Conservation (phyloP, 2,888 invertebrate species). For the Amphipoea oculea region DNA sequence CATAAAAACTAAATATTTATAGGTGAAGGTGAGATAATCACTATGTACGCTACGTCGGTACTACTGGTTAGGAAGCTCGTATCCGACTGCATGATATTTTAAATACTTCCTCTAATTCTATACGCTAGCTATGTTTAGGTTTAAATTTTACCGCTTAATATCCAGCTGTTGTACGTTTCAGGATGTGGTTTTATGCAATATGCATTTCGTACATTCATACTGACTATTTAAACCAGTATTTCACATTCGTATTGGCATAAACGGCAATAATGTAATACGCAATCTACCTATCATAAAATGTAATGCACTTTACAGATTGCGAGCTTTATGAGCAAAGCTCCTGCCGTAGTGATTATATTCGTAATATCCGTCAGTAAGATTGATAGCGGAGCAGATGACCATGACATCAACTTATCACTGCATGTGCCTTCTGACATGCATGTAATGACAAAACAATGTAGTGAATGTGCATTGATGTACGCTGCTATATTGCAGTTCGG, state of each 20-base stretch:
- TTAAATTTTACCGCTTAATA: conserved; percentile 17
- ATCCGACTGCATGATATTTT: conserved; percentile 31
- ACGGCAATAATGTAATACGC: conserved; percentile 32
- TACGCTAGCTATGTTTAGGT: conserved; percentile 2
- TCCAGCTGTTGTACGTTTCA: conserved; percentile 20
- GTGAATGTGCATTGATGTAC: not conserved
- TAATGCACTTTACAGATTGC: not conserved
- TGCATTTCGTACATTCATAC: conserved; percentile 35
- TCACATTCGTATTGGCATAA: conserved; percentile 27
- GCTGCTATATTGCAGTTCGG: not conserved
- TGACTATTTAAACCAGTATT: conserved; percentile 54
- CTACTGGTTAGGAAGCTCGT: conserved; percentile 28
- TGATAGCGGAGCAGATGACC: not conserved
- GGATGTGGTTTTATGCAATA: conserved; percentile 54
- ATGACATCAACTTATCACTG: not conserved
- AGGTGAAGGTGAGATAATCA: conserved; percentile 65
- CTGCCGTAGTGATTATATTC: not conserved
- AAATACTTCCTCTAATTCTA: conserved; percentile 36
- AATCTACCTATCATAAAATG: conserved; percentile 6
- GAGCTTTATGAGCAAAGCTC: conserved; percentile 1
- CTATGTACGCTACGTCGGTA: not conserved
- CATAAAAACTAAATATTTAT: conserved; percentile 70
- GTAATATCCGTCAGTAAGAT: not conserved
- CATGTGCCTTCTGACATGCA: not conserved
- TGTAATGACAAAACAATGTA: not conserved